Evolutionary conservation across 2,888 invertebrate genomes (phyloP).

Genomic region (Apeira syringaria): DNA sequence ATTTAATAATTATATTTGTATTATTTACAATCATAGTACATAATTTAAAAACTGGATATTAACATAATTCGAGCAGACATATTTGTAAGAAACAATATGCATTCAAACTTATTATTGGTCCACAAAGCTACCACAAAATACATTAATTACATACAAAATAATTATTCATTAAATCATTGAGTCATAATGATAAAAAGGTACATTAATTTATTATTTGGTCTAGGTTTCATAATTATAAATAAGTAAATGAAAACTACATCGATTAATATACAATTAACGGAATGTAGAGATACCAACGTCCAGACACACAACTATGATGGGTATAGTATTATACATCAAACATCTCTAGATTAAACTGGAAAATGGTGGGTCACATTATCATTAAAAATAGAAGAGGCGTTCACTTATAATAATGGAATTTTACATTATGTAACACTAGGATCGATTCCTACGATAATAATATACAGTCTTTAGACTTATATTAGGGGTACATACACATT

Average conservation of each 20-base stretch:
- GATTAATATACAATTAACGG: slow-evolving; percentile 79
- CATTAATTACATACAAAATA: slow-evolving; percentile 57
- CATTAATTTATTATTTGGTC: slow-evolving; percentile 84
- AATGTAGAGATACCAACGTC: slow-evolving; percentile 79
- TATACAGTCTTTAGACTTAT: slow-evolving; percentile 83
- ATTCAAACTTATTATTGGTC: slow-evolving; percentile 75
- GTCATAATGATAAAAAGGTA: slow-evolving; percentile 79
- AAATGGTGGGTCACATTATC: slow-evolving; percentile 81
- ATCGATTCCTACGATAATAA: slow-evolving; percentile 64
- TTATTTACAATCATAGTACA: slow-evolving; percentile 77
- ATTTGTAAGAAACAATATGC: slow-evolving; percentile 63
- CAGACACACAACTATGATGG: slow-evolving; percentile 52
- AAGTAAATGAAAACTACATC: slow-evolving; percentile 65
- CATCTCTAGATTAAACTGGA: slow-evolving; percentile 79
- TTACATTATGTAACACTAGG: slow-evolving; percentile 79
- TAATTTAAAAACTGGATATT: slow-evolving; percentile 60
- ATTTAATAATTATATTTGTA: slow-evolving; percentile 74
- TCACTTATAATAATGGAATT: slow-evolving; percentile 70
- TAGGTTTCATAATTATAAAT: slow-evolving; percentile 80
- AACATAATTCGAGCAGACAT: slow-evolving; percentile 71
- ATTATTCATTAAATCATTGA: slow-evolving; percentile 64
- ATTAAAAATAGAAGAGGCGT: slow-evolving; percentile 62
- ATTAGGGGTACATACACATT: slow-evolving; percentile 75
- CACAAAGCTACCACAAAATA: slow-evolving; percentile 79
- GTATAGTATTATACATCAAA: slow-evolving; percentile 71